Base-by-base conservation (phyloP, 23 tunicate species). In the Trididemnum clinides region DNA sequence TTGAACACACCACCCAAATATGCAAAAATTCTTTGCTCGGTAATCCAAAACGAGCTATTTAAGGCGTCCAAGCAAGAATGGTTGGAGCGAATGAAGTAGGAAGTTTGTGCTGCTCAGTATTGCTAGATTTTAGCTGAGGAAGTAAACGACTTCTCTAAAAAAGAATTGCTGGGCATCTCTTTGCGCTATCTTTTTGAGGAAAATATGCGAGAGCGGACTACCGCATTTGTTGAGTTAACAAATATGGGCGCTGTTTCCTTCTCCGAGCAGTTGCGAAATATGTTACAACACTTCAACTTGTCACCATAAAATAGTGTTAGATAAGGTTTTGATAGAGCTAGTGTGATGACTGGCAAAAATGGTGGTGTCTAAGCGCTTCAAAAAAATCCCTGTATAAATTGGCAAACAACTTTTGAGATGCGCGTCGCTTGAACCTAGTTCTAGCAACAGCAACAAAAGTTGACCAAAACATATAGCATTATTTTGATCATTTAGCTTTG, bases 71-170 rank as follows among this genome's bases (percentile, higher is more conserved):
- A 25, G n/a, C 69, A 19, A n/a, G 69, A 62, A 62, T 19, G 15
- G 69, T n/a, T 12, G 27, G 23, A 62, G 23, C 69, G 25, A 19
- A 62, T 62, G 6, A 62, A 62, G 69, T 6, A 62, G n/a, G 25
- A 62, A 62, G 69, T 62, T 62, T 25, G n/a, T 62, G 69, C 69
- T n/a, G 69, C 69, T 18, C n/a, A 62, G 25, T 62, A 62, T 62
- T 19, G n/a, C n/a, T 62, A 5, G 69, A 62, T 62, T 62, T 62
- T 62, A 22, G 69, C 25, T 19, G 69, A 62, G 5, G 69, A 62
- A 62, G 69, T 62, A n/a, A 62, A 62, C 6, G 25, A 62, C 27
- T 20, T 62, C n/a, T 62, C 69, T 22, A 62, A 62, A 62, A 62
- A 62, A 62, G 25, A 62, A 62, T 62, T 62, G 69, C n/a, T 62